These are phyloP conservation scores for Trissolcus basalis DNA, from an alignment of 1,140 invertebrate species.

Conservation along the genomic window DNA sequence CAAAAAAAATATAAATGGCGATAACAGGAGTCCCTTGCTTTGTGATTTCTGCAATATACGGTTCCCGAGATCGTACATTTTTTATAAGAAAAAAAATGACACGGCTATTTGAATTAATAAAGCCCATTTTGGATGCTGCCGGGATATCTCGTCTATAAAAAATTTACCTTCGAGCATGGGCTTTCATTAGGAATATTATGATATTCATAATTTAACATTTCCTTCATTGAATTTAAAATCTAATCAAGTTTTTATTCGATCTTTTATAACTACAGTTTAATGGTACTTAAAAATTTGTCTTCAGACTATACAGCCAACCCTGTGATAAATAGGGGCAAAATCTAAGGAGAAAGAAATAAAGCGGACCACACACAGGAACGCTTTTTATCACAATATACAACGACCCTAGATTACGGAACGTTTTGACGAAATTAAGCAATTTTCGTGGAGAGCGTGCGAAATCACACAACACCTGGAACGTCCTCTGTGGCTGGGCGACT, in stretches of 20 bases:
- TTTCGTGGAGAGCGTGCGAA: slow-evolving; percentile 60
- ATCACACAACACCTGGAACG: slow-evolving; percentile 46
- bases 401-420: slow-evolving; percentile 47
- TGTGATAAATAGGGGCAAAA: slow-evolving; percentile 16
- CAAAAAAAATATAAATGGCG: no score
- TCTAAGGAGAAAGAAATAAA: slow-evolving; percentile 36
- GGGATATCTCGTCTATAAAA: background rate
- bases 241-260: no score
- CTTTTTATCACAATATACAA: slow-evolving; percentile 42
- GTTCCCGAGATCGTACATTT: slow-evolving; percentile 28
- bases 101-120: slow-evolving; percentile 60
- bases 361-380: slow-evolving; percentile 61
- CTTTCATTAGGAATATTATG: slow-evolving; percentile 63
- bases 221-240: no score
- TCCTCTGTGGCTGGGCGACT: slow-evolving; percentile 25
- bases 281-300: no score
- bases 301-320: no score
- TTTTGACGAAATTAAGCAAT: slow-evolving; percentile 65
- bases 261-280: no score
- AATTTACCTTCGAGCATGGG: slow-evolving; percentile 59
- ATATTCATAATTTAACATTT: no score
- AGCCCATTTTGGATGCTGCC: slow-evolving; percentile 6
- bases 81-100: slow-evolving; percentile 48
- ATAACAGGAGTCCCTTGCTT: no score
- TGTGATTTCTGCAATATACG: no score